Evolutionary conservation across 2,113 vertebrate species (phyloP).

Genomic region (Eolophus roseicapilla): DNA sequence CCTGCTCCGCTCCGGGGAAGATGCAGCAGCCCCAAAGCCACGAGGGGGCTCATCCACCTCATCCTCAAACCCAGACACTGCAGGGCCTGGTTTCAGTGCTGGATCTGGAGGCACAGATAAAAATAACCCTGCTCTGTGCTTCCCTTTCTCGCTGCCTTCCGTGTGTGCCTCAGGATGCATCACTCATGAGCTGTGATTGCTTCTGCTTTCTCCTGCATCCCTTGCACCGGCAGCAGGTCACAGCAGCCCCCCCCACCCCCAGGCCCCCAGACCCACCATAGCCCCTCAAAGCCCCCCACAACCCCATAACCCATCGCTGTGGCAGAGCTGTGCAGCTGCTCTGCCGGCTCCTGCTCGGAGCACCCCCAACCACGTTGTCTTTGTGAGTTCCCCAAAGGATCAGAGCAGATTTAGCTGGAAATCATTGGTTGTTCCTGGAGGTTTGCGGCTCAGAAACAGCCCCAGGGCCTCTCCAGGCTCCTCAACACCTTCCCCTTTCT

Average conservation of each 20-base stretch:
- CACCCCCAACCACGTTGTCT: fast-evolving
- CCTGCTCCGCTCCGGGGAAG: background rate
- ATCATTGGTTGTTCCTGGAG: fast-evolving
- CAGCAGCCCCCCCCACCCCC: background rate
- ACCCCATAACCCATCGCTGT: background rate
- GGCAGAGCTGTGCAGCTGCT: background rate
- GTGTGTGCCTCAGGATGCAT: background rate
- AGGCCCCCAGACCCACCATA: no score
- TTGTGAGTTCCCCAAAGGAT: background rate
- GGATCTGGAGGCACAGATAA: background rate
- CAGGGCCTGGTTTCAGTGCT: background rate
- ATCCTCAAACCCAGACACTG: fast-evolving
- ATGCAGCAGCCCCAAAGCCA: background rate
- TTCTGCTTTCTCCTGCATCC: background rate
- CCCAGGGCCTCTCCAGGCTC: background rate
- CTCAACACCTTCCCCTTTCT: background rate
- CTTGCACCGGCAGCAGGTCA: fast-evolving
- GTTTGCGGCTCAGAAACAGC: background rate
- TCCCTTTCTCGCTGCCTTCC: background rate
- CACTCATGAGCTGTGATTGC: background rate
- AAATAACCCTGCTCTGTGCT: background rate
- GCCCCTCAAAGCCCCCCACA: fast-evolving
- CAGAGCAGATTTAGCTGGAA: background rate
- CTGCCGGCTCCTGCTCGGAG: fast-evolving
- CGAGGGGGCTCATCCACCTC: fast-evolving